Evolutionary conservation across 2,888 invertebrate genomes (phyloP), one percentile per base, ranked within the genome.

Genomic region (Nymphalis c-album): DNA sequence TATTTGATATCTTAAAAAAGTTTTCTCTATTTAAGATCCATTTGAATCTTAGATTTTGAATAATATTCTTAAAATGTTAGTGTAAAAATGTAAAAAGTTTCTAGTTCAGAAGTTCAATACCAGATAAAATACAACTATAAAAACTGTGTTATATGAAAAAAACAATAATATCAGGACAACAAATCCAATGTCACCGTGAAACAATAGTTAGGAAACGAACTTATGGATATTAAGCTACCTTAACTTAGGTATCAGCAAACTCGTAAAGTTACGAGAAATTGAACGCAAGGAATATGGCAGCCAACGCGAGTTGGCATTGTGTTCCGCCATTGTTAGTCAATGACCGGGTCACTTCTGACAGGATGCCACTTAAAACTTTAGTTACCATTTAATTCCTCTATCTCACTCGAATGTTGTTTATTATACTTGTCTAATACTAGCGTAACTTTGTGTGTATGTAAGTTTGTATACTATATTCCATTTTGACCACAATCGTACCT

Each of bases 171-270:
- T 55, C 31, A 7, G 35, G 26, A n/a, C 35, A 26, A 57, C 18
- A 48, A 48, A 18, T n/a, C 57, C 35, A 35, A 18, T 57, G 57
- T 57, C 18, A 57, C 31, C 57, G 47, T 47, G 46, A 26, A 47
- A 48, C 16, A 63, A 63, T 35, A 57, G 35, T 63, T 57, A 35
- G 55, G 47, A 63, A 63, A 55, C 55, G 22, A 57, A 57, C 18
- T 57, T 58, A 58, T 58, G 57, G 18, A 18, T 47, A 55, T 31
- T 57, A 22, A 22, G 45, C 63, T 46, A n/a, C n/a, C n/a, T n/a
- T n/a, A n/a, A n/a, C n/a, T n/a, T n/a, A 53, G 40, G 45, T 50
- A 63, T 55, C 63, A 47, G 51, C 48, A 18, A 57, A 57, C 26
- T 17, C 26, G 48, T 48, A 3, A 40, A 57, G 35, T 57, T 57